Evolutionary conservation across 2,113 vertebrate genomes (phyloP).

Genomic region (Chlamydotis undulata): DNA sequence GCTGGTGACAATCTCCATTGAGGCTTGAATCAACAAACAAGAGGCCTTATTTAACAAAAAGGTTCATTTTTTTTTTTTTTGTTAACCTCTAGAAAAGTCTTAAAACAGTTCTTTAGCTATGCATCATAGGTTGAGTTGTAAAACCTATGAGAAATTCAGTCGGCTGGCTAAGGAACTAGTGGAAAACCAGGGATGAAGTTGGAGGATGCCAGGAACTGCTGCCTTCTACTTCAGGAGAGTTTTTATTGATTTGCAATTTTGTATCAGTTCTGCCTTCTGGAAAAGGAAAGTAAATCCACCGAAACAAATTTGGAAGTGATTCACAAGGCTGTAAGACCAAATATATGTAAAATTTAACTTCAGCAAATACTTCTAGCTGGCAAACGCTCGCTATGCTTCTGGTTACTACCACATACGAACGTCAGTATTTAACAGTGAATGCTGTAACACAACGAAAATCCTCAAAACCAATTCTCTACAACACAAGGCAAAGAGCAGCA

Average conservation of each 20-base stretch:
- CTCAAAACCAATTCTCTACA: fast-evolving
- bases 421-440: background rate
- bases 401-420: background rate
- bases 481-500: background rate
- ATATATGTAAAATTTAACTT: background rate
- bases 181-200: background rate
- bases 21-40: background rate
- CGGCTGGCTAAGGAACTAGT: background rate
- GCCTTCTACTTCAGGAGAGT: background rate
- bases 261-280: background rate
- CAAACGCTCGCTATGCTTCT: background rate
- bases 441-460: background rate
- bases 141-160: background rate
- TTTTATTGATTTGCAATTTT: background rate
- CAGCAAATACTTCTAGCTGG: background rate
- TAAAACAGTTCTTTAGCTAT: background rate
- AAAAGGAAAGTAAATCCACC: background rate
- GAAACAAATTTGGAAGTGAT: background rate
- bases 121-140: background rate
- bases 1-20: background rate
- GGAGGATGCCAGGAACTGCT: background rate
- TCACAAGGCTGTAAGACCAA: background rate
- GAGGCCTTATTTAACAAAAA: background rate
- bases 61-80: fast-evolving
- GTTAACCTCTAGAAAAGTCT: background rate